Evolutionary conservation across 2,888 invertebrate species (phyloP).

Genomic region (Cantharis nigra): DNA sequence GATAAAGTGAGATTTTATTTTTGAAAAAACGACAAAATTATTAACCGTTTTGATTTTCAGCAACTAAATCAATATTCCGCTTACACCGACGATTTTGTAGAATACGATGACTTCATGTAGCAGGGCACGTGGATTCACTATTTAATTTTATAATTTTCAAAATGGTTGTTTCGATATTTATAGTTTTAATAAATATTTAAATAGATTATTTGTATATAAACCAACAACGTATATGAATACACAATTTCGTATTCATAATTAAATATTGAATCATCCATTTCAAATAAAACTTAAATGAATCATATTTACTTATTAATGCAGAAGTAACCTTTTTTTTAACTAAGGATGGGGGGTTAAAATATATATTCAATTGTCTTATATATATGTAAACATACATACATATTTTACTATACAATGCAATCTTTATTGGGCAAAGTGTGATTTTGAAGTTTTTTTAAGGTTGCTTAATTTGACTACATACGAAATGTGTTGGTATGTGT

Average conservation of each 20-base stretch:
- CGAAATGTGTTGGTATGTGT: background rate
- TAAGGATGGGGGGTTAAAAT: background rate
- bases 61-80: slow-evolving; percentile 67
- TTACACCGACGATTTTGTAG: slow-evolving; percentile 69
- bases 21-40: slow-evolving; percentile 18
- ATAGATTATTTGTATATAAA: background rate
- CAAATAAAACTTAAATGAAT: background rate
- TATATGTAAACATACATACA: background rate
- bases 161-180: slow-evolving; percentile 12
- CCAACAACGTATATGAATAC: background rate
- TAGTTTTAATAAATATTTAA: slow-evolving; percentile 2
- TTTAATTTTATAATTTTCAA: slow-evolving; percentile 10
- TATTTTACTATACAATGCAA: background rate
- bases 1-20: slow-evolving; percentile 67
- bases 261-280: slow-evolving; percentile 3
- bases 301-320: background rate
- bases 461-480: background rate
- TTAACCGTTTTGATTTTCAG: slow-evolving; percentile 35
- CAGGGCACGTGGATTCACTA: slow-evolving; percentile 40
- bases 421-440: background rate
- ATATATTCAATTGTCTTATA: background rate
- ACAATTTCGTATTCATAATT: background rate
- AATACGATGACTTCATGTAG: slow-evolving; percentile 80
- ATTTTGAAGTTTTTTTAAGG: background rate
- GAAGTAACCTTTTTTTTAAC: background rate